These are phyloP conservation scores for Candidula unifasciata DNA, from an alignment of 2,888 invertebrate species.

Conservation along the genomic window DNA sequence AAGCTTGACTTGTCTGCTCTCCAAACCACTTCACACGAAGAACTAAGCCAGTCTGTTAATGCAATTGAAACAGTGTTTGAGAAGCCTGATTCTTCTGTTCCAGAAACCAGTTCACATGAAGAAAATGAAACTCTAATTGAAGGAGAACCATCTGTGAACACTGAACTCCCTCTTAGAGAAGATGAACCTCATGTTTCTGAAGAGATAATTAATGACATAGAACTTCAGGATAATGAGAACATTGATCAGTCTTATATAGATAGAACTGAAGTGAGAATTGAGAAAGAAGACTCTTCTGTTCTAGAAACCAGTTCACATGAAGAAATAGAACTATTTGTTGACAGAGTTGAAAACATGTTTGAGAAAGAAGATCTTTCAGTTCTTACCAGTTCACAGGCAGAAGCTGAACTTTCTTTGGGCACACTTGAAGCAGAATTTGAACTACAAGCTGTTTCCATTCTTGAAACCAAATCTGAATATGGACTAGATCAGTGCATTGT, in stretches of 20 bases:
- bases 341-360: neutral
- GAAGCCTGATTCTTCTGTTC: conserved; percentile 13
- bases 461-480: neutral
- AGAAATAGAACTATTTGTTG: neutral
- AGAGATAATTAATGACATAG: neutral
- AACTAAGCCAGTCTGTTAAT: conserved; percentile 13
- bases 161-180: neutral
- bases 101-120: neutral
- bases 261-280: neutral
- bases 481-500: too few relatives aligned
- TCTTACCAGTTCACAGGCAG: neutral
- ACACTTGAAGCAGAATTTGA: neutral
- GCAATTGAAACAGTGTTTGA: conserved; percentile 33
- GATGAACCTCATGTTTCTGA: neutral
- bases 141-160: neutral
- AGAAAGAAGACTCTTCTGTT: neutral
- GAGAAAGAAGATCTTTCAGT: neutral
- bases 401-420: neutral
- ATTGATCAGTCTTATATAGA: neutral
- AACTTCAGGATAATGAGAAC: neutral
- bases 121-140: neutral
- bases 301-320: conserved; percentile 4
- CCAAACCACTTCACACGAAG: neutral
- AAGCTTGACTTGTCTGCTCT: neutral
- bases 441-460: neutral